Evolutionary conservation across 2,113 vertebrate species (phyloP), one percentile per base, ranked within the genome.

Genomic region (Cyanistes caeruleus): DNA sequence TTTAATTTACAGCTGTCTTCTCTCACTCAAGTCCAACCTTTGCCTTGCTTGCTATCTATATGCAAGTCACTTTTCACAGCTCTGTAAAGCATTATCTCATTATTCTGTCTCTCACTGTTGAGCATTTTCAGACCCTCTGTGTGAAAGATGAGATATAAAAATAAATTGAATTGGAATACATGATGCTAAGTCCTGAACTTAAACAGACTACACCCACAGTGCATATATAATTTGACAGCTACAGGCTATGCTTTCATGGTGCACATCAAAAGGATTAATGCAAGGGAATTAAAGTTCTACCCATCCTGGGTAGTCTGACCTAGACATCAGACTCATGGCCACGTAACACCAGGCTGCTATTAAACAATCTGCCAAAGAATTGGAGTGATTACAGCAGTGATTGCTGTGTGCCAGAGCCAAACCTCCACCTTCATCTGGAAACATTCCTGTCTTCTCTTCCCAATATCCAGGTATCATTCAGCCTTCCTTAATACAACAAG

Each of bases 71-170:
- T 94, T 92, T 55, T 77, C 75, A 59, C 68, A 77, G 89, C 68
- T 93, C 94, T 96, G 64, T 95, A 94, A 96, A 93, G 77, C 83
- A 93, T 96, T 94, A 96, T 93, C 95, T 96, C 93, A 93, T 93
- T 95, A 96, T 93, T 96, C 93, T 73, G 93, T 93, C 96, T 96
- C 95, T 96, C 86, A 51, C 93, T 82, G 41, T 46, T 81, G 65
- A 94, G 80, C 31, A 84, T 94, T 96, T 96, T 96, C 77, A 96
- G 95, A 90, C 84, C 41, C 53, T 86, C 79, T 46, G 52, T 72
- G 83, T 89, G 96, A 94, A 95, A 87, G 88, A 96, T 81, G 88
- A 96, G 90, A 93, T 82, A 93, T 72, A 97, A 96, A 95, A 97
- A 96, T 94, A 96, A 96, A 96, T 96, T 90, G 90, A 92, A 84